Evolutionary conservation across 2,113 vertebrate species (phyloP).

Genomic region (Barbus barbus): DNA sequence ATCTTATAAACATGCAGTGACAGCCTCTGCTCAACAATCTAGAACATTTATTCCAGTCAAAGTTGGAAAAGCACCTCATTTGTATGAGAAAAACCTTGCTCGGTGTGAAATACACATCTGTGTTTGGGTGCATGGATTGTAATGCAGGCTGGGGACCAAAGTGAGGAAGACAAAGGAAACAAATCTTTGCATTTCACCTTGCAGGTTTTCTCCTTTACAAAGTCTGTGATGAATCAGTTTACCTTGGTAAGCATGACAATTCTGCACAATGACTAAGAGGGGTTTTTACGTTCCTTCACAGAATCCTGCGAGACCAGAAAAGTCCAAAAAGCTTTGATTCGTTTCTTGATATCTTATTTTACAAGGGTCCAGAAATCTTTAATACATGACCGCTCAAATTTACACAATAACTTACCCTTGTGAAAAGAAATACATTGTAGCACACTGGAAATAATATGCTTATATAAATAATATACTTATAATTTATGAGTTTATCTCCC

Average conservation of each 20-base stretch:
- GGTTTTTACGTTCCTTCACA: background rate
- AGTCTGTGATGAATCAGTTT: background rate
- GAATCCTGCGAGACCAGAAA: background rate
- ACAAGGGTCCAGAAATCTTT: background rate
- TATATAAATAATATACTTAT: background rate
- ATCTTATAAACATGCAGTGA: too few relatives aligned
- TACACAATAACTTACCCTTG: background rate
- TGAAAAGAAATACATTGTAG: background rate
- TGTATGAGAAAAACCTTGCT: background rate
- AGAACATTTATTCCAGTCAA: conserved; percentile 15
- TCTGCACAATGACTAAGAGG: background rate
- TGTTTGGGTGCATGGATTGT: background rate
- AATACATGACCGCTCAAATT: background rate
- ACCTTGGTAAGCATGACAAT: background rate
- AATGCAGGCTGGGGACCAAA: background rate
- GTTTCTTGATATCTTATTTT: background rate
- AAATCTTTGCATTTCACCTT: conserved; percentile 23
- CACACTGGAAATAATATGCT: background rate
- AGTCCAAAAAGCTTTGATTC: background rate
- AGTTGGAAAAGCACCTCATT: conserved; percentile 11
- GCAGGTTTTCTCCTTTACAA: background rate
- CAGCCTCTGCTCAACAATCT: background rate
- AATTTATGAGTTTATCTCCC: too few relatives aligned
- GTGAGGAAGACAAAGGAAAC: background rate
- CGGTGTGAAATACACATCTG: conserved; percentile 13